Base-by-base conservation (phyloP, 2,888 invertebrate genomes). In the Ellobium chinense region DNA sequence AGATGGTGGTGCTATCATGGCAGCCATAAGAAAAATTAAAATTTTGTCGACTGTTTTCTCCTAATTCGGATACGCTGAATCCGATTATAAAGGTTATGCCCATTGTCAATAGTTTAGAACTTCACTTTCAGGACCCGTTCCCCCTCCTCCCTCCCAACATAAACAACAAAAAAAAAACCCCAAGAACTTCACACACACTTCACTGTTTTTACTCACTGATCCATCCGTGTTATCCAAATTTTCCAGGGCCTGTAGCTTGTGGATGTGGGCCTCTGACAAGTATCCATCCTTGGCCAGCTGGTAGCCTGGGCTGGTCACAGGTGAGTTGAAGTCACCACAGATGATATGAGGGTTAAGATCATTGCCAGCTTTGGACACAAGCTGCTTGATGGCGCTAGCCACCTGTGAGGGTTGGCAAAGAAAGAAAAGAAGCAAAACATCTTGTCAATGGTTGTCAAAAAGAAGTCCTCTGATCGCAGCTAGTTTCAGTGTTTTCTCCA, bases 321-420 rank as follows among this genome's bases (percentile, higher is more conserved):
- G 81, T 0, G 91, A 89, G 86, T 92, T 92, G 82, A 92, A 92
- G 85, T 92, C 92, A 4, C 92, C 92, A 84, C 90, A 90, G 73
- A 92, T 87, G n/a, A 92, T 87, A 77, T 91, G 90, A 31, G 91
- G 88, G 54, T 85, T 83, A 18, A 83, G 79, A 34, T 90, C 89
- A 74, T 87, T 87, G 4, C 88, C 90, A 14, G 91, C 90, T 80
- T 87, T 84, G 12, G 75, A 82, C 36, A 91, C 89, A 14, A 92
- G 84, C 81, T 91, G 89, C 78, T 88, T 90, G n/a, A 92, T 87
- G 62, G 92, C 90, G 86, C 89, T 87, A 12, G 91, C 90, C 82
- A 90, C 88, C 92, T 92, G 76, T 72, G 56, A 54, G 31, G 18
- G n/a, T n/a, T n/a, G n/a, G n/a, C n/a, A n/a, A n/a, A n/a, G n/a